Base-by-base conservation (phyloP, 2,888 invertebrate genomes). In the Callinectes sapidus region DNA sequence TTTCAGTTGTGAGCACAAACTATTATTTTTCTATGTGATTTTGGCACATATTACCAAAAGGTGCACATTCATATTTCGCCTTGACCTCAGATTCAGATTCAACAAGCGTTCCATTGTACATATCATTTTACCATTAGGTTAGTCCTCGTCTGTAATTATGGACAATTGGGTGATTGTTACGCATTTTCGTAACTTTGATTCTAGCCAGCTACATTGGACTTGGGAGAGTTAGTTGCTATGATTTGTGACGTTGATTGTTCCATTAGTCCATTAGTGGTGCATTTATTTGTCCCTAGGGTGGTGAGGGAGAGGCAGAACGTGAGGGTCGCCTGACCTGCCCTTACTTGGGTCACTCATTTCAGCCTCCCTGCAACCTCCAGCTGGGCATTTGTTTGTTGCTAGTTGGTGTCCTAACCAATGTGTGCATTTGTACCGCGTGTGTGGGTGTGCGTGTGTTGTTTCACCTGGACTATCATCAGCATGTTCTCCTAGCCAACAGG, bases 1-100 rank as follows among this genome's bases (percentile, higher is more conserved):
- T 93, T 71, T 93, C 90, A 91, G 93, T 93, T 93, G 86, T 91
- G 66, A 89, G 91, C 91, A 93, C 93, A 93, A 93, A 93, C 87
- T 93, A 91, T 93, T 93, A 93, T 93, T 93, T 93, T 93, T 93
- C 93, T 93, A 93, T 93, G 91, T 93, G 91, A 93, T 93, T 91
- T 91, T 93, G 90, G 93, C 93, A 93, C 93, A 93, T 93, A 91
- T 90, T 93, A 93, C 89, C 90, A 91, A 91, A 93, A 91, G 93
- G 93, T 93, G 93, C 93, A 93, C 93, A 91, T 93, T 93, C 90
- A 93, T 91, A 93, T 91, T 91, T 91, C 89, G 91, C 93, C 93
- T 91, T 91, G 91, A 86, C 92, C 92, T 90, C 90, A 77, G 90
- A 90, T 90, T 88, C 90, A 77, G 88, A 88, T 91, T 93, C 87